Base-by-base conservation (phyloP, 2,797 vertebrate species). In the Nothura maculosa region DNA sequence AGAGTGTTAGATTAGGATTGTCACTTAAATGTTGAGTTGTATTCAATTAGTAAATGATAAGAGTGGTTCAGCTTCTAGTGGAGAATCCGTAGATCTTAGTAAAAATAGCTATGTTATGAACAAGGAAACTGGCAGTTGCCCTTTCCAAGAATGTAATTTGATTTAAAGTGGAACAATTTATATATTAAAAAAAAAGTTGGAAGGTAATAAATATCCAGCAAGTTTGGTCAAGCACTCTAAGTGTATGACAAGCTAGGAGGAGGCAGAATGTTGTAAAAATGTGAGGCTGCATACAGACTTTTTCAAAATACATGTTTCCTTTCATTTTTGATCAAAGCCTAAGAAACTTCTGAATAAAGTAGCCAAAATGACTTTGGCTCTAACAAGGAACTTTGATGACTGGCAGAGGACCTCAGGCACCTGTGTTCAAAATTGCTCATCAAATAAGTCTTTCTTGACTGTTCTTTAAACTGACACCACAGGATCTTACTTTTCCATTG, bases 401-500 rank as follows among this genome's bases (percentile, higher is more conserved):
- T 93, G 73, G 61, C 45, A n/a, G 5, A 50, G 6, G 11, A 89
- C 78, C 76, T 89, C n/a, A 72, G 84, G 63, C 36, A 64, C 22
- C 54, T 42, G 3, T 64, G 32, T 72, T 80, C 36, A 83, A 89
- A 95, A 87, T 52, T 64, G 16, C 42, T 91, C n/a, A 64, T 82
- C 45, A 83, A 80, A 72, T 80, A 90, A 95, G 34, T 9, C 50
- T 45, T 83, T 68, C 12, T 83, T 9, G 75, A 30, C 76, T 87
- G 62, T 64, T 87, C 58, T 14, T 95, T 93, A 90, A 89, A 82
- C 45, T 77, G 38, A 30, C 10, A 87, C 30, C 28, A 78, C 73
- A 80, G 48, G 48, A 60, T 61, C 69, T 85, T 64, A 34, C 50
- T 89, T 89, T 90, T 77, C 38, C 22, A 42, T 82, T 75, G 82